phyloP scores from a whole-genome alignment of 2,888 invertebrate species.

The Chymomyza fuscimana region DNA sequence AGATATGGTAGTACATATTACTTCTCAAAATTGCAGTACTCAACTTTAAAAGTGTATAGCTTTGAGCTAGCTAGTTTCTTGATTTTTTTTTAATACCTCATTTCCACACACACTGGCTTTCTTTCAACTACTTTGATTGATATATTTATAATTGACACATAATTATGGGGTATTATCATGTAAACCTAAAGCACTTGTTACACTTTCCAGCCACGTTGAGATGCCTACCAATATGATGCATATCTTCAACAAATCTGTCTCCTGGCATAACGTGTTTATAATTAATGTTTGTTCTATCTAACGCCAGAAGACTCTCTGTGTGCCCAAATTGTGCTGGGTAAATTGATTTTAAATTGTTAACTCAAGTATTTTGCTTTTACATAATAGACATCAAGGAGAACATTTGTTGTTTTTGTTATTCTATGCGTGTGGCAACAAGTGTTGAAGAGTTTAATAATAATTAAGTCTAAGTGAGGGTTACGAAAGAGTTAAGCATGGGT shows the following conservation, averaged over 20 bases:
- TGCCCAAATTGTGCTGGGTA: constrained; percentile 44
- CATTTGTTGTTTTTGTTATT: neutral
- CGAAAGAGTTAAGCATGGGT: neutral
- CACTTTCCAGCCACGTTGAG: constrained; percentile 44
- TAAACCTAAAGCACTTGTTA: constrained; percentile 55
- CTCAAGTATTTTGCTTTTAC: constrained; percentile 29
- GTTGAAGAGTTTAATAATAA: neutral
- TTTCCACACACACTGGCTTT: neutral
- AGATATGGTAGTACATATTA: no score
- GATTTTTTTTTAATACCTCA: neutral
- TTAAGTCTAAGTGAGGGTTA: neutral
- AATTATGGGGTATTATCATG: constrained; percentile 48
- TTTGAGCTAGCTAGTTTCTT: neutral
- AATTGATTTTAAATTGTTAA: constrained; percentile 73
- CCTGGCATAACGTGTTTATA: constrained; percentile 41
- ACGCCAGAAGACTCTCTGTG: constrained; percentile 5
- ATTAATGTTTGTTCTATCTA: constrained; percentile 35
- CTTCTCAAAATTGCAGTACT: neutral
- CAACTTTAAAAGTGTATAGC: neutral
- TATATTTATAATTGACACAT: constrained; percentile 63
- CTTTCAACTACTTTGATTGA: constrained; percentile 45
- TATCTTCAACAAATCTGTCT: constrained; percentile 2
- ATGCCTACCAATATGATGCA: constrained; percentile 27
- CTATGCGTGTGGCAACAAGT: neutral
- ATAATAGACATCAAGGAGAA: constrained; percentile 27